These are phyloP conservation scores for Planococcus citri DNA, from an alignment of 1,140 invertebrate genomes.

Conservation along the genomic window DNA sequence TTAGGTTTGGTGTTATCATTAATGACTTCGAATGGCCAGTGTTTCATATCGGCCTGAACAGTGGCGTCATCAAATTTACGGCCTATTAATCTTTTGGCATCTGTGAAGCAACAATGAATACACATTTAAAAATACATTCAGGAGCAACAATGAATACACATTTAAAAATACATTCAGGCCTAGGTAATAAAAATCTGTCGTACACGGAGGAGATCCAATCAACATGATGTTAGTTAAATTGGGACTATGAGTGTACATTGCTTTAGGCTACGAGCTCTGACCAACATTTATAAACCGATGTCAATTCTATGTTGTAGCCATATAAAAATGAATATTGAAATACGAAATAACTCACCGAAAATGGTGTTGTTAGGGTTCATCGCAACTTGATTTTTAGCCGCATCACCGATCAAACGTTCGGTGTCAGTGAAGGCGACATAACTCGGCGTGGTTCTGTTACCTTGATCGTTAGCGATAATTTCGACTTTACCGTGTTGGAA, in stretches of 20 bases:
- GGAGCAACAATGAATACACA: slow-evolving; percentile 23
- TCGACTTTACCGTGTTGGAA: slow-evolving; percentile 77
- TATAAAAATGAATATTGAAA: neutral
- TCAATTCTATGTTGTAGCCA: neutral
- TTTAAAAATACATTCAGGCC: neutral
- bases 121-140: slow-evolving; percentile 25
- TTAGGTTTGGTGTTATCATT: slow-evolving; percentile 58
- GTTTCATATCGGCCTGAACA: slow-evolving; percentile 64
- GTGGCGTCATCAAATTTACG: slow-evolving; percentile 58
- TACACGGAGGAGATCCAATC: neutral
- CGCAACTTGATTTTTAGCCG: slow-evolving; percentile 51
- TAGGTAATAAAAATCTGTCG: neutral
- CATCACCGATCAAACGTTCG: slow-evolving; percentile 60
- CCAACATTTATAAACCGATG: neutral
- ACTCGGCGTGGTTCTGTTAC: slow-evolving; percentile 79
- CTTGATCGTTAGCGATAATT: slow-evolving; percentile 89
- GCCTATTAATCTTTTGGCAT: slow-evolving; percentile 68
- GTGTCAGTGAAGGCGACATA: slow-evolving; percentile 80
- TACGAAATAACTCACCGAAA: slow-evolving; percentile 43
- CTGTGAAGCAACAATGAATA: too few relatives aligned
- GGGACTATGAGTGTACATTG: slow-evolving; percentile 9
- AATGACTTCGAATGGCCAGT: slow-evolving; percentile 64
- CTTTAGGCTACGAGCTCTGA: slow-evolving; percentile 10
- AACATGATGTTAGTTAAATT: neutral
- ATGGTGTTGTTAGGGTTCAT: slow-evolving; percentile 78